A percentile compares a stretch with the other conserved stretches of the same genome.
These are phyloP conservation scores for Mormyrops attenuatus DNA, from an alignment of 2,797 vertebrate species.

Conservation along the genomic window DNA sequence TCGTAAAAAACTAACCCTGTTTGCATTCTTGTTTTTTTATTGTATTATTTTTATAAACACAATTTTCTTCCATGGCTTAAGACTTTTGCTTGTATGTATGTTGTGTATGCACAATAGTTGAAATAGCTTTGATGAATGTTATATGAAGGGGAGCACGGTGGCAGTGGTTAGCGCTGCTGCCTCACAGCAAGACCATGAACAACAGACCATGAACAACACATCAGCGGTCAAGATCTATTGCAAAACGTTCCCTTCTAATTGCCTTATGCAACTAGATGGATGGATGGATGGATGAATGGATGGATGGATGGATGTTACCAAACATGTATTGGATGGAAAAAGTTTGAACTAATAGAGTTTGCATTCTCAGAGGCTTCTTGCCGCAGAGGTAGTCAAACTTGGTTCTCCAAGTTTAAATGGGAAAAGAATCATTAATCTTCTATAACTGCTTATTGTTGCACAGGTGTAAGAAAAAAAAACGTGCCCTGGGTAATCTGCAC, in stretches of 20 bases:
- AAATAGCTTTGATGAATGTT: background rate
- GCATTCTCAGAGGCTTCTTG: background rate
- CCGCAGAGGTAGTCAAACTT: background rate
- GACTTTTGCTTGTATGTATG: background rate
- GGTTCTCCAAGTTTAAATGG: background rate
- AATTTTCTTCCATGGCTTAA: background rate
- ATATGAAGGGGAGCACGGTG: no score
- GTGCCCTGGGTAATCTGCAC: background rate
- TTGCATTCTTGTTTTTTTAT: background rate
- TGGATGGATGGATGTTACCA: background rate
- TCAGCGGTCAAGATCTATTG: background rate
- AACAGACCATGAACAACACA: no score
- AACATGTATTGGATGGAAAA: background rate
- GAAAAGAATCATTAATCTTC: background rate
- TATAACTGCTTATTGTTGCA: background rate
- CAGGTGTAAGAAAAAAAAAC: background rate
- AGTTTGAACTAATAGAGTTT: background rate
- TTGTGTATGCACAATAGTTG: background rate
- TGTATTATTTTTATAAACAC: background rate
- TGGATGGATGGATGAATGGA: no score
- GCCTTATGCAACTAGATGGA: background rate
- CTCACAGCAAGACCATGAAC: no score
- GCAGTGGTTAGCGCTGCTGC: no score
- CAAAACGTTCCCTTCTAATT: background rate
- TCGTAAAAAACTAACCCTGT: background rate